Evolutionary conservation across 2,888 invertebrate genomes (phyloP), one percentile per base, ranked within the genome.

Genomic region (Eurytoma adleriae): DNA sequence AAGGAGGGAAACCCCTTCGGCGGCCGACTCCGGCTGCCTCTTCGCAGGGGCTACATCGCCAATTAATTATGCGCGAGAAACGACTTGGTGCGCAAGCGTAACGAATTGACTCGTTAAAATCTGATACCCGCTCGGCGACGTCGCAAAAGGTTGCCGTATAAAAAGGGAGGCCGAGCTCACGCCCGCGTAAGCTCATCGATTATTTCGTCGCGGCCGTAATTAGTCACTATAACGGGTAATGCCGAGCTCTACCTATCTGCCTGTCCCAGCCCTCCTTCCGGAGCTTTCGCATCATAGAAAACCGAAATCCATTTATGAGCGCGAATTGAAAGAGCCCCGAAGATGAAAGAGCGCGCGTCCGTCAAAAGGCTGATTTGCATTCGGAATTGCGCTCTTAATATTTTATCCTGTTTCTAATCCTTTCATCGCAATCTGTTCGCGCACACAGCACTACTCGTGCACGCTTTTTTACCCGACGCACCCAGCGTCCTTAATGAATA

Each of bases 71-170:
- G 73, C 80, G 74, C 73, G 61, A 69, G 50, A 73, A 40, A 69
- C 56, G 72, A 66, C 68, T 81, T 61, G 67, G 50, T 10, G 20
- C 56, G 61, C 71, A 74, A 62, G 68, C 66, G 61, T 82, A 83
- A 83, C 82, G 79, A 85, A 85, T 84, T 80, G 83, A 83, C 83
- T 84, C 84, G 84, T 84, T 85, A 85, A 84, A 84, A 82, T 85
- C 81, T 83, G 83, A 82, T 84, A 71, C 81, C 70, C 66, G 24
- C 76, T 79, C 70, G 64, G 66, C 69, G 50, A 20, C 20, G 20
- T 27, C 40, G 57, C 24, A 30, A 72, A 27, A 56, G 50, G 61
- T 69, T 56, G 30, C 48, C 12, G 40, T 13, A 66, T 18, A 61
- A 59, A 30, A 40, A 40, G 40, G n/a, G n/a, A 1, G 20, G 20